Percentiles rank a stretch among this genome's conserved stretches.
phyloP scores from a whole-genome alignment of 2,113 vertebrate species.

The Galbula dea region DNA sequence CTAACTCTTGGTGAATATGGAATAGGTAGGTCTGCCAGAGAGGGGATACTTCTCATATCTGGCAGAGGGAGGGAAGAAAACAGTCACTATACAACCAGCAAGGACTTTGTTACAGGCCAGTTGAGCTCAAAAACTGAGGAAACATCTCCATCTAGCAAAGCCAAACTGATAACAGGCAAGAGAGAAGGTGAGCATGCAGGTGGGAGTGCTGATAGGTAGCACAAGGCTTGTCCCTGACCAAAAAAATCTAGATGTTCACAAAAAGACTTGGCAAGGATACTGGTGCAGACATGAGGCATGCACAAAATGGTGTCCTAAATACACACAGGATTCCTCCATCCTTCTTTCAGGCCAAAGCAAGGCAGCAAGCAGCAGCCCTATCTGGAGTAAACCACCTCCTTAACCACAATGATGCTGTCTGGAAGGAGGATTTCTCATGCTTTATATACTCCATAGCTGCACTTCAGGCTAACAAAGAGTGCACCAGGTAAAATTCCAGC shows the following conservation, averaged over 20 bases:
- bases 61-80: neutral
- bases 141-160: slow-evolving; percentile 8
- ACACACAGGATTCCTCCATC: neutral
- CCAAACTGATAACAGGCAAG: neutral
- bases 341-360: neutral
- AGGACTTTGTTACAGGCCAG: neutral
- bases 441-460: neutral
- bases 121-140: neutral
- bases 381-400: neutral
- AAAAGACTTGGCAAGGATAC: neutral
- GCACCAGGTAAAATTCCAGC: neutral
- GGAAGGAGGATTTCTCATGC: neutral
- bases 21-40: neutral
- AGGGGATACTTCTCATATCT: neutral
- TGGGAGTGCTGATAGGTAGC: neutral
- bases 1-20: neutral
- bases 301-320: neutral
- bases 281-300: rapidly evolving
- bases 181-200: slow-evolving; percentile 4
- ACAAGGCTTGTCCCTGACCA: neutral
- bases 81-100: neutral
- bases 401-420: neutral
- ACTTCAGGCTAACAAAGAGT: neutral
- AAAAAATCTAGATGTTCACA: neutral
- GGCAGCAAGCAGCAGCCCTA: neutral